phyloP scores from a whole-genome alignment of 2,797 vertebrate genomes.

The Myotis vivesi region DNA sequence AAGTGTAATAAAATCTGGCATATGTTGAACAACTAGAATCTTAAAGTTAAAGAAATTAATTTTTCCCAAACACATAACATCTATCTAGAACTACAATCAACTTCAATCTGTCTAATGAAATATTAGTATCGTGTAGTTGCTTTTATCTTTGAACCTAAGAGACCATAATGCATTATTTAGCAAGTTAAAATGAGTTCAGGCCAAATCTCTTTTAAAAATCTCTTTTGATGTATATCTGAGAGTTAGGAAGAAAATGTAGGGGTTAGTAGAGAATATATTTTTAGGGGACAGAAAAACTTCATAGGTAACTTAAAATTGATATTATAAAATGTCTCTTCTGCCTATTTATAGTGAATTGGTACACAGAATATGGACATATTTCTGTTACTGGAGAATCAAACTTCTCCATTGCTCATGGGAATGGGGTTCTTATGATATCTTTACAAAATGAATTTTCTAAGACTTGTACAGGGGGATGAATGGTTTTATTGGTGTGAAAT shows the following conservation, averaged over 20 bases:
- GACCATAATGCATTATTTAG: constrained; percentile 62
- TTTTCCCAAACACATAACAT: not conserved
- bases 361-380: not conserved
- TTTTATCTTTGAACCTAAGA: constrained; percentile 49
- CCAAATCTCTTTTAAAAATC: constrained; percentile 60
- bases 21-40: constrained; percentile 22
- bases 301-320: not conserved
- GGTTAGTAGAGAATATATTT: not conserved
- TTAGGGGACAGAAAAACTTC: not conserved
- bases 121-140: constrained; percentile 34
- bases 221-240: constrained; percentile 41
- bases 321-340: not conserved
- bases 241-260: constrained; percentile 34
- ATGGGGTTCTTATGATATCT: too few relatives aligned
- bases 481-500: too few relatives aligned
- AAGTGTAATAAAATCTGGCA: constrained; percentile 14
- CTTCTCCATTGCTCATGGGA: too few relatives aligned
- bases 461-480: too few relatives aligned
- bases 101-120: constrained; percentile 42
- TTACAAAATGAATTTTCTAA: too few relatives aligned
- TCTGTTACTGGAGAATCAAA: too few relatives aligned
- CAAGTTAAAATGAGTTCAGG: constrained; percentile 47
- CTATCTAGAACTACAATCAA: constrained; percentile 36
- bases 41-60: constrained; percentile 30
- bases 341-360: not conserved